A percentile compares a stretch with the other conserved stretches of the same genome.
Evolutionary conservation across 2,888 invertebrate species (phyloP).

Genomic region (Pterostichus madidus): DNA sequence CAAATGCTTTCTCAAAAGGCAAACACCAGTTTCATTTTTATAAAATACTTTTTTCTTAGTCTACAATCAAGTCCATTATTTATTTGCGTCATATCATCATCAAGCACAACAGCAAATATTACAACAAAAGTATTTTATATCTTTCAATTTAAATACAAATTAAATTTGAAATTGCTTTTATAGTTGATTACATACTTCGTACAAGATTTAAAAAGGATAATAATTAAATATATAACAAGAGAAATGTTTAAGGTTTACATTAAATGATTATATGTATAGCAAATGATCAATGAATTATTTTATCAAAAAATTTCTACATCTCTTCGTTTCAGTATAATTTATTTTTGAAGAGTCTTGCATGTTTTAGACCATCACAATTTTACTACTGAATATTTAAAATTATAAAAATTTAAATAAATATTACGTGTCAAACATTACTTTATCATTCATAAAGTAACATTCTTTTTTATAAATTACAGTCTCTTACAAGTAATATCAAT

Average conservation of each 20-base stretch:
- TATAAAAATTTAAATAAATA: constrained; percentile 23
- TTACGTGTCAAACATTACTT: constrained; percentile 3
- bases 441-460: background rate
- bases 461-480: constrained; percentile 15
- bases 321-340: constrained; percentile 29
- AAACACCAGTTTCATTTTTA: constrained; percentile 54
- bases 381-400: constrained; percentile 8
- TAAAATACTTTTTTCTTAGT: constrained; percentile 46
- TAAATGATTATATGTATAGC: constrained; percentile 19
- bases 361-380: constrained; percentile 39
- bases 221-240: constrained; percentile 53
- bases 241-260: constrained; percentile 26
- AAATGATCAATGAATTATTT: constrained; percentile 39
- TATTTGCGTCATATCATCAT: constrained; percentile 35
- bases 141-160: constrained; percentile 21
- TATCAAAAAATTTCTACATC: constrained; percentile 46
- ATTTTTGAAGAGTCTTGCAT: background rate
- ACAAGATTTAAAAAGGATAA: constrained; percentile 29
- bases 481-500: constrained; percentile 30
- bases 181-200: constrained; percentile 17
- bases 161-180: constrained; percentile 36
- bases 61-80: constrained; percentile 57
- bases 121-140: constrained; percentile 41
- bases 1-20: constrained; percentile 46
- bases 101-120: constrained; percentile 47